These are phyloP conservation scores for Vulpes lagopus DNA, from an alignment of 2,113 vertebrate species.

Conservation along the genomic window DNA sequence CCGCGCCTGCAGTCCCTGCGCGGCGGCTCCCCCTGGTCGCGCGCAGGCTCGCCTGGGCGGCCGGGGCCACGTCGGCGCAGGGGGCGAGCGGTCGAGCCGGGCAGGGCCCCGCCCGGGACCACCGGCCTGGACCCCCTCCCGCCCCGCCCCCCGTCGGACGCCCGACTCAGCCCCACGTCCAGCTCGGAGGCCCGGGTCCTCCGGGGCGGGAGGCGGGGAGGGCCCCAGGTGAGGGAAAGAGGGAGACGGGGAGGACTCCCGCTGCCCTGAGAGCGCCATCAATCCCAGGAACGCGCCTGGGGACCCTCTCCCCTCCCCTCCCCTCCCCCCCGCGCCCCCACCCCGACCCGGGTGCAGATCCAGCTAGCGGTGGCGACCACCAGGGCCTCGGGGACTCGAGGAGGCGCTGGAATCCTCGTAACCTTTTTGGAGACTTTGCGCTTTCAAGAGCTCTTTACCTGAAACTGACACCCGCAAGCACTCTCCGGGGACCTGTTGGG, in stretches of 20 bases:
- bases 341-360: too few species aligned
- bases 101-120: rapidly evolving
- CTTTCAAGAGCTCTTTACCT: conserved; percentile 86
- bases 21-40: background rate
- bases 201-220: rapidly evolving
- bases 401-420: background rate
- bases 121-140: rapidly evolving
- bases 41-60: rapidly evolving
- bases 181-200: rapidly evolving
- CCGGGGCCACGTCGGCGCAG: background rate
- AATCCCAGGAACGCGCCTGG: background rate
- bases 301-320: background rate
- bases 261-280: rapidly evolving
- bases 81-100: background rate
- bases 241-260: rapidly evolving
- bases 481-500: conserved; percentile 88
- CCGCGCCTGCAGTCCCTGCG: too few species aligned
- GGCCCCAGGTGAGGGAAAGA: rapidly evolving
- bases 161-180: rapidly evolving
- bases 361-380: rapidly evolving
- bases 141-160: rapidly evolving
- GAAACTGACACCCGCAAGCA: conserved; percentile 85
- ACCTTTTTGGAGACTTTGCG: conserved; percentile 69
- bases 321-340: too few species aligned
- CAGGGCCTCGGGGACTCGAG: background rate